Evolutionary conservation across 2,797 vertebrate species (phyloP).

Genomic region (Adrianichthys oophorus): DNA sequence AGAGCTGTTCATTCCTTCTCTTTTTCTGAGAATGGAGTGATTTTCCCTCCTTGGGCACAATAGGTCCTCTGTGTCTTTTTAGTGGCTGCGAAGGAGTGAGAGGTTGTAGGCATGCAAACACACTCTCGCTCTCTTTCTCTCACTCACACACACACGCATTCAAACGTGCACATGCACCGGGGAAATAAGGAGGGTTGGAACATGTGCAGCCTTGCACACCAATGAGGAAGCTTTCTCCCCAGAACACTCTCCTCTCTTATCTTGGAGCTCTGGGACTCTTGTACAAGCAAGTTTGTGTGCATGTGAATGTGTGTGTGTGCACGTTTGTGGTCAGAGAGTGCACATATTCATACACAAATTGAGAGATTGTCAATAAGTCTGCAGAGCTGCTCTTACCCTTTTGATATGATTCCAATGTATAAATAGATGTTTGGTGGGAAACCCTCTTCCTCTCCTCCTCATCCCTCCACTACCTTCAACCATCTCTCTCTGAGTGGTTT

Average conservation of each 20-base stretch:
- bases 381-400: constrained; percentile 7
- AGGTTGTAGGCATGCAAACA: constrained; percentile 8
- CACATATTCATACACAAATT: constrained; percentile 29
- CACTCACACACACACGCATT: constrained; percentile 18
- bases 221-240: constrained; percentile 70
- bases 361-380: constrained; percentile 16
- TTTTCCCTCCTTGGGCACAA: constrained; percentile 81
- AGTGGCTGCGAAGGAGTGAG: constrained; percentile 63
- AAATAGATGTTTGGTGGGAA: constrained; percentile 32
- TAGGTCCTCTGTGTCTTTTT: constrained; percentile 79
- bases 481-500: constrained; percentile 28
- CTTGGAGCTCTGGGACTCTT: constrained; percentile 46
- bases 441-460: neutral
- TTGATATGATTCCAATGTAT: constrained; percentile 32
- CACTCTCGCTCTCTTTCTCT: neutral
- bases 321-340: constrained; percentile 25
- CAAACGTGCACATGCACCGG: constrained; percentile 40
- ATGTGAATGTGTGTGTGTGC: constrained; percentile 32
- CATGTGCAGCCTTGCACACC: constrained; percentile 73
- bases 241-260: constrained; percentile 75
- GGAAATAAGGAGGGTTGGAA: constrained; percentile 62
- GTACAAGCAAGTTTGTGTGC: constrained; percentile 25
- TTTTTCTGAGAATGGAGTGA: constrained; percentile 74
- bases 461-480: neutral
- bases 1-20: constrained; percentile 69